Evolutionary conservation across 2,113 vertebrate genomes (phyloP), one percentile per base, ranked within the genome.

Genomic region (Ptilorrhoa leucosticta): DNA sequence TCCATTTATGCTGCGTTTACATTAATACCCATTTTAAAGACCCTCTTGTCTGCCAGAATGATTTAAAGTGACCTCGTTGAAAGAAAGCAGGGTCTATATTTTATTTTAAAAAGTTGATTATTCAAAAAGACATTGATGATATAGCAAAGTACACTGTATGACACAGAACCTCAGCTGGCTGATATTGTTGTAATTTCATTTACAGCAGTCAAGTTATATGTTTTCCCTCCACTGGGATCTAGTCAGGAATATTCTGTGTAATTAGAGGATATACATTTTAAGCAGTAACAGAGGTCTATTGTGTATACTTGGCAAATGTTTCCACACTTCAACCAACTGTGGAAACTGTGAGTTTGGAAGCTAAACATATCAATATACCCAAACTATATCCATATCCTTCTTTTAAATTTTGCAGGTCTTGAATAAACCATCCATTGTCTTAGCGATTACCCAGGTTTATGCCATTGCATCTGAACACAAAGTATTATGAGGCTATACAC

Each of bases 71-170:
- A 64, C 23, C 51, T 89, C 87, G 42, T 24, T 76, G 68, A 91
- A 75, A 58, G 35, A 88, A 91, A 73, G 35, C 40, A 28, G 22
- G 11, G 42, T 70, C 48, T 68, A 19, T 31, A 75, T 3, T 54
- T 9, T 94, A 39, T 79, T 69, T 82, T 65, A 3, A 82, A 89
- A 94, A 93, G 63, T 47, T 70, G 44, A 39, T 94, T 91, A 82
- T 50, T 93, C 66, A 42, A 78, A 66, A 96, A 96, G 80, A 78
- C 86, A 96, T 81, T 83, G 89, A 94, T 76, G 94, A 83, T 69
- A 79, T 33, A 69, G 79, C 33, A 64, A 96, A 95, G 61, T 71
- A 82, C 83, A 87, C 37, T 66, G n/a, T 66, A 57, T 79, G 66
- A 84, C n/a, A 86, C 30, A 90, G 50, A 93, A 89, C 39, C 64